phyloP scores from a whole-genome alignment of 2,113 vertebrate genomes.

The Okapia johnstoni region DNA sequence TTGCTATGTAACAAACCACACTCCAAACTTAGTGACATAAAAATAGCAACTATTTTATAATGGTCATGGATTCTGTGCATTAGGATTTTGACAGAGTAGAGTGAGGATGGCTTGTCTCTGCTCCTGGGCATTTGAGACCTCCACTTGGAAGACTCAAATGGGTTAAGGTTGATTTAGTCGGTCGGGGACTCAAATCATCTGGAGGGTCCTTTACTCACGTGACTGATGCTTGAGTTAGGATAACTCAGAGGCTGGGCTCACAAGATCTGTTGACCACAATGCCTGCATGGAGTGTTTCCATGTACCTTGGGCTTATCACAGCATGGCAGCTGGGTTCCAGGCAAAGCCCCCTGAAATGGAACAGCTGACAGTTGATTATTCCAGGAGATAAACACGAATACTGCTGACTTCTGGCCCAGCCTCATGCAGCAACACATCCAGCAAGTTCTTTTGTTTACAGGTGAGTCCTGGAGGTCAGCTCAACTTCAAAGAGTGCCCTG shows the following conservation, averaged over 20 bases:
- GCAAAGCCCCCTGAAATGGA: background rate
- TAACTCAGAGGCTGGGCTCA: background rate
- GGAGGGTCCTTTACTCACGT: background rate
- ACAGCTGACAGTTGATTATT: background rate
- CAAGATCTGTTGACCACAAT: background rate
- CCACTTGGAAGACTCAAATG: background rate
- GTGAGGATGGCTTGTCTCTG: background rate
- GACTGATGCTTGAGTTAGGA: background rate
- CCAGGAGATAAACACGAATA: background rate
- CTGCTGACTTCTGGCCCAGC: too few relatives aligned
- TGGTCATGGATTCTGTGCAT: background rate
- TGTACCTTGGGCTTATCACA: background rate
- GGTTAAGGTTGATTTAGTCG: background rate
- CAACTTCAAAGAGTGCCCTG: background rate
- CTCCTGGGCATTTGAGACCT: background rate
- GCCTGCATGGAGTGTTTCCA: background rate
- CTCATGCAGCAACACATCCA: background rate
- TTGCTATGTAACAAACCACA: background rate
- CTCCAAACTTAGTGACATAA: background rate
- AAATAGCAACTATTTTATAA: background rate
- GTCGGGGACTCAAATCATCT: background rate
- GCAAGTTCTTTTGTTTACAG: background rate
- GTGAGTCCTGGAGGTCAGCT: background rate
- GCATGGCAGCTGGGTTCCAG: background rate
- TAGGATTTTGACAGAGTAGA: background rate